A percentile compares a stretch with the other conserved stretches of the same genome.
Evolutionary conservation across 2,113 vertebrate species (phyloP).

Genomic region (Bufo gargarizans): DNA sequence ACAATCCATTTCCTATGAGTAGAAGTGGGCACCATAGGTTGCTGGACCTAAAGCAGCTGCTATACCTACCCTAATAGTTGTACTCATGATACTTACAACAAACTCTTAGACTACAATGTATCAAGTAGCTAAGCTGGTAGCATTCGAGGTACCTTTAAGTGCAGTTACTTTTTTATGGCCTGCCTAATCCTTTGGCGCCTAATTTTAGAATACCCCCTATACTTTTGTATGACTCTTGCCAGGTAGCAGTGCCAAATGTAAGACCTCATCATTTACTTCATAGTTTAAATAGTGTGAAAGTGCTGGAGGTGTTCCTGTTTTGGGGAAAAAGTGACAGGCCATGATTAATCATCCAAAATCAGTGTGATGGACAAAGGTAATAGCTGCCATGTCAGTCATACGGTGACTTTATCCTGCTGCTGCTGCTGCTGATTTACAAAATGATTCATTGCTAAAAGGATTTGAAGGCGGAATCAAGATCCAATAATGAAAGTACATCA

Average conservation of each 20-base stretch:
- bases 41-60: too few species aligned
- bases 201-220: conserved; percentile 61
- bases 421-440: too few species aligned
- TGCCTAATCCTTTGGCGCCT: conserved; percentile 39
- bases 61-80: too few species aligned
- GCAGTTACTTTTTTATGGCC: conserved; percentile 49
- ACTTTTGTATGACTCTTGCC: conserved; percentile 32
- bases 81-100: too few species aligned
- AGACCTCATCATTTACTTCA: conserved; percentile 56
- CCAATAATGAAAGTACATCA: not conserved
- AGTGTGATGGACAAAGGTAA: conserved; percentile 41
- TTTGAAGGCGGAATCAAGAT: not conserved
- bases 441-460: conserved; percentile 16
- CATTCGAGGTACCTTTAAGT: conserved; percentile 37
- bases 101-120: not conserved
- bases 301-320: conserved; percentile 55
- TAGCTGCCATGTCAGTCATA: conserved; percentile 48
- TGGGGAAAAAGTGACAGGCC: conserved; percentile 40
- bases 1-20: too few species aligned
- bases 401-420: conserved; percentile 36
- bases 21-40: too few species aligned
- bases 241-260: conserved; percentile 55
- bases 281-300: conserved; percentile 28
- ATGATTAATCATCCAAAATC: conserved; percentile 56
- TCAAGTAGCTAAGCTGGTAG: conserved; percentile 25